These are phyloP conservation scores for Pampus argenteus DNA, from an alignment of 2,797 vertebrate genomes.

Conservation along the genomic window DNA sequence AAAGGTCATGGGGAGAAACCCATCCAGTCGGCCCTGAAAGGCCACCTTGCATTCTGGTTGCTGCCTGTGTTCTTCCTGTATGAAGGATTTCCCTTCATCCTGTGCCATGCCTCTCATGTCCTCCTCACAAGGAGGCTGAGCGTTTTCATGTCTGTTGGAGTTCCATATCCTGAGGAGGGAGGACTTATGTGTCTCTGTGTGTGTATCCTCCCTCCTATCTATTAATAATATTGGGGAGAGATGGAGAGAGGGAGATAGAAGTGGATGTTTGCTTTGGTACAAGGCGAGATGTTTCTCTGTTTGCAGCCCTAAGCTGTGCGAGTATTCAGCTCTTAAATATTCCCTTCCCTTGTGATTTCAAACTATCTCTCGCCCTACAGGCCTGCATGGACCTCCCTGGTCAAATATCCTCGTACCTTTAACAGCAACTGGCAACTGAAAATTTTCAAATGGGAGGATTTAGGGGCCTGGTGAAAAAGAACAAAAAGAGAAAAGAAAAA, in stretches of 20 bases:
- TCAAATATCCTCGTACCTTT: slow-evolving; percentile 76
- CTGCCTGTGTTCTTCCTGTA: slow-evolving; percentile 78
- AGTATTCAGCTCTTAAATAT: slow-evolving; percentile 81
- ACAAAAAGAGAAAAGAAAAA: not conserved
- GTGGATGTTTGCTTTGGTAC: slow-evolving; percentile 77
- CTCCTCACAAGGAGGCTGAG: slow-evolving; percentile 79
- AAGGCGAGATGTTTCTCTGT: slow-evolving; percentile 74
- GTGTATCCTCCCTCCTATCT: slow-evolving; percentile 72
- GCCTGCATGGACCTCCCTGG: slow-evolving; percentile 76
- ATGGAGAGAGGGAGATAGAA: slow-evolving; percentile 59
- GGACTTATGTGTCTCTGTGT: slow-evolving; percentile 74
- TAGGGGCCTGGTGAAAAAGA: slow-evolving; percentile 37
- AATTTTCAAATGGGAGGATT: slow-evolving; percentile 44
- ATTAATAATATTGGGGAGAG: slow-evolving; percentile 80
- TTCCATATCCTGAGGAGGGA: slow-evolving; percentile 85
- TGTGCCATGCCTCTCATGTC: slow-evolving; percentile 86
- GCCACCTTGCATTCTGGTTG: slow-evolving; percentile 76
- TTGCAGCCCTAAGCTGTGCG: slow-evolving; percentile 78
- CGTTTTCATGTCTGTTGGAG: slow-evolving; percentile 83
- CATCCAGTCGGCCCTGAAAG: slow-evolving; percentile 77
- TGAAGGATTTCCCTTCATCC: slow-evolving; percentile 86
- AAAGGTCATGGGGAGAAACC: slow-evolving; percentile 78
- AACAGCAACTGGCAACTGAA: slow-evolving; percentile 64
- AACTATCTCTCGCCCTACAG: slow-evolving; percentile 75
- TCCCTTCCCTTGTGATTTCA: slow-evolving; percentile 73